phyloP scores from a whole-genome alignment of 2,888 invertebrate genomes.

The Archips xylosteana region DNA sequence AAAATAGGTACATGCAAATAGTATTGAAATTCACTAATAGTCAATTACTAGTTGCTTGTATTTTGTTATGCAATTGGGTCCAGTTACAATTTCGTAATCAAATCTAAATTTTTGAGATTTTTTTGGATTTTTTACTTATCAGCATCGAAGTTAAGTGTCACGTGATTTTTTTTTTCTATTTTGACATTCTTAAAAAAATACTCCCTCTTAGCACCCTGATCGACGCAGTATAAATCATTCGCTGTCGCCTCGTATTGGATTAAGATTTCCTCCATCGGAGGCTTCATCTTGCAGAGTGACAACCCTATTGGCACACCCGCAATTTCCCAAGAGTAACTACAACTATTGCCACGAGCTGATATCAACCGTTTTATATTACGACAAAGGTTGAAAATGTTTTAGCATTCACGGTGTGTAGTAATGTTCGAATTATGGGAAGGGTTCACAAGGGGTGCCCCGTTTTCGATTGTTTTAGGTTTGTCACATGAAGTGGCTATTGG shows the following conservation, averaged over 20 bases:
- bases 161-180: too few relatives aligned
- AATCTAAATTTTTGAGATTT: too few relatives aligned
- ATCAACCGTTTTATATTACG: background rate
- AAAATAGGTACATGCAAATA: too few relatives aligned
- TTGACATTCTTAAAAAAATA: background rate
- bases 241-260: conserved; percentile 80
- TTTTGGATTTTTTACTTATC: too few relatives aligned
- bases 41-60: too few relatives aligned
- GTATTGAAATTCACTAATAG: too few relatives aligned
- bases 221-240: conserved; percentile 77
- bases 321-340: conserved; percentile 44
- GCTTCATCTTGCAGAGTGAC: conserved; percentile 48
- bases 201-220: conserved; percentile 63
- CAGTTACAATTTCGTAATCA: too few relatives aligned
- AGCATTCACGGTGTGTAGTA: conserved; percentile 1
- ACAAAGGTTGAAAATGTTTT: background rate
- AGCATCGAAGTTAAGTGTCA: too few relatives aligned
- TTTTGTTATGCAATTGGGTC: too few relatives aligned
- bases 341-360: background rate
- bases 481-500: conserved; percentile 18
- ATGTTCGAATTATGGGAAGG: conserved; percentile 29
- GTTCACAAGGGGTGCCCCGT: conserved; percentile 20
- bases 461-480: conserved; percentile 36
- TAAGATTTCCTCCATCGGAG: conserved; percentile 73
- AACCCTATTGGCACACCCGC: conserved; percentile 40